Percentiles rank a stretch among this genome's conserved stretches.
Conservation (phyloP, 30 jellyfish, hydroid and myxozoan species). For the Turritopsis dohrnii region DNA sequence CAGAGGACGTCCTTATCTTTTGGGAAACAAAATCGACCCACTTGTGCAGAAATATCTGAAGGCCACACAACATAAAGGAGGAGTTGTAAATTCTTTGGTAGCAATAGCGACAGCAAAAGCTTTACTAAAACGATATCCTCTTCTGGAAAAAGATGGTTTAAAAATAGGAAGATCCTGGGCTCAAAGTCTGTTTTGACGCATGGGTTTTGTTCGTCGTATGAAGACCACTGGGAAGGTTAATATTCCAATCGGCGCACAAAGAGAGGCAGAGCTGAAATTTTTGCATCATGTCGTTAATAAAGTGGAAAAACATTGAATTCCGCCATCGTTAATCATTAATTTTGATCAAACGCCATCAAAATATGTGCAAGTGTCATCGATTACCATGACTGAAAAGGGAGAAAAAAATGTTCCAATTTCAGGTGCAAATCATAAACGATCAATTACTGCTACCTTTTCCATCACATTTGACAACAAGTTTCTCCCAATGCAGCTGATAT, state of each 20-base stretch:
- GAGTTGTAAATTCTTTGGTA: neutral
- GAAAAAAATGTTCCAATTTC: neutral
- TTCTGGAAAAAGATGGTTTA: neutral
- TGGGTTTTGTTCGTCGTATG: slow-evolving; percentile 10
- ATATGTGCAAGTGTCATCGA: neutral
- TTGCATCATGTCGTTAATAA: neutral
- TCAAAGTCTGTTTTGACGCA: neutral
- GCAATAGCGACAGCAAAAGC: slow-evolving; percentile 18
- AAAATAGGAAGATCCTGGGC: slow-evolving; percentile 1
- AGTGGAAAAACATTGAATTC: slow-evolving; percentile 16
- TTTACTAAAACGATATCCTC: neutral
- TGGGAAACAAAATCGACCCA: slow-evolving; percentile 8
- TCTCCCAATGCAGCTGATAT: slow-evolving; percentile 22
- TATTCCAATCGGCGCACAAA: slow-evolving; percentile 17
- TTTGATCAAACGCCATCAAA: slow-evolving; percentile 21
- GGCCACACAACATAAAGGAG: neutral
- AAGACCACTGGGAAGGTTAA: slow-evolving; percentile 26
- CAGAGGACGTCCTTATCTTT: slow-evolving; percentile 8
- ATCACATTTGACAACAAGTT: slow-evolving; percentile 5
- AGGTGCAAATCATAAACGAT: neutral
- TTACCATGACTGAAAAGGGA: neutral
- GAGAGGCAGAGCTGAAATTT: slow-evolving; percentile 19
- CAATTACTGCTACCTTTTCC: slow-evolving; percentile 1
- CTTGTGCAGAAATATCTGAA: neutral
- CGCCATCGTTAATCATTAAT: neutral